phyloP scores from a whole-genome alignment of 2,113 vertebrate species.

The Tapirus terrestris region DNA sequence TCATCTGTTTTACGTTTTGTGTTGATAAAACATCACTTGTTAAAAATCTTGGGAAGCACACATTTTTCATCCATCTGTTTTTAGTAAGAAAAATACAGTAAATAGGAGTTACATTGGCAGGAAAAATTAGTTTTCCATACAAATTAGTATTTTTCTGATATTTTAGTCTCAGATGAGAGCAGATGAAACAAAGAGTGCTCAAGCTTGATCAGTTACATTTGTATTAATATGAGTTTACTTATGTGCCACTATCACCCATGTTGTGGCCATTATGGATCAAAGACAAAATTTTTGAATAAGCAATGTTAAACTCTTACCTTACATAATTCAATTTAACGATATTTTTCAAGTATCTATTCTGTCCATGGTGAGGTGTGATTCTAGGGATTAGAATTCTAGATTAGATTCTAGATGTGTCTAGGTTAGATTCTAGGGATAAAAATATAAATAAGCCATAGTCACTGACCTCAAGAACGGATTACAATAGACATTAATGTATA shows the following conservation, averaged over 20 bases:
- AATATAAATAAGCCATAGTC: not conserved
- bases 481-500: not conserved
- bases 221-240: not conserved
- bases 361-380: not conserved
- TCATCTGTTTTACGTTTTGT: constrained; percentile 33
- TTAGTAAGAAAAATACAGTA: constrained; percentile 42
- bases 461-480: not conserved
- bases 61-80: constrained; percentile 55
- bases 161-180: not conserved
- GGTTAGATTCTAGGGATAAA: not conserved
- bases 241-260: not conserved
- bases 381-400: not conserved
- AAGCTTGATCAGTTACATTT: not conserved
- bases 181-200: not conserved
- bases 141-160: constrained; percentile 1
- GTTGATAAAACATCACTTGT: constrained; percentile 56
- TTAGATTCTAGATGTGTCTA: too few relatives aligned
- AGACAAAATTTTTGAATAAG: not conserved
- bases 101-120: not conserved
- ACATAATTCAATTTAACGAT: not conserved
- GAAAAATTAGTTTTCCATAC: constrained; percentile 20
- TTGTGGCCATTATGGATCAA: not conserved
- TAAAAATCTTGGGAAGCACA: constrained; percentile 39
- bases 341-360: not conserved
- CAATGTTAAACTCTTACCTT: not conserved